Evolutionary conservation across 2,113 vertebrate species (phyloP).

Genomic region (Thalassarche chlororhynchos): DNA sequence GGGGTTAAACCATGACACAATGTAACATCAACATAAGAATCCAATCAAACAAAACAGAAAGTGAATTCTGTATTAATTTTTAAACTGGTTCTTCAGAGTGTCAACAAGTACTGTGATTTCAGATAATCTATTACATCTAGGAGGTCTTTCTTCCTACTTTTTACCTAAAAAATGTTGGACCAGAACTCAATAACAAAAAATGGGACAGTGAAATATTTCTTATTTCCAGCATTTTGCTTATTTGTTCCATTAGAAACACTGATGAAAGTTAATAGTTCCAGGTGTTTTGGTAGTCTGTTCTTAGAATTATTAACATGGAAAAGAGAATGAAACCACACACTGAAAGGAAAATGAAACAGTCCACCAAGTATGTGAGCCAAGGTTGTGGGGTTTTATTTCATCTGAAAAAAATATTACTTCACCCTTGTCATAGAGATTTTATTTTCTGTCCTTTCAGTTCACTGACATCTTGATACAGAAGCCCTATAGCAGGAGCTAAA

Average conservation of each 20-base stretch:
- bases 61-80: not conserved
- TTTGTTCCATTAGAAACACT: not conserved
- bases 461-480: not conserved
- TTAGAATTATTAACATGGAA: not conserved
- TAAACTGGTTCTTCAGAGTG: not conserved
- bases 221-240: not conserved
- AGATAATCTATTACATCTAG: not conserved
- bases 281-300: not conserved
- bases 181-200: not conserved
- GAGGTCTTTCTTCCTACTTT: not conserved
- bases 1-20: too few species aligned
- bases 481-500: not conserved
- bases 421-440: not conserved
- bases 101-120: not conserved
- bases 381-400: not conserved
- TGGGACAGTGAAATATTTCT: not conserved
- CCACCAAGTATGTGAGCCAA: not conserved
- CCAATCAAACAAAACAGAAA: not conserved
- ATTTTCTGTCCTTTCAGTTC: not conserved
- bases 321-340: not conserved
- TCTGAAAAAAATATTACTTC: not conserved
- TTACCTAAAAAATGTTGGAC: not conserved
- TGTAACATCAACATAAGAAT: not conserved
- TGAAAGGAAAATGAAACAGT: not conserved
- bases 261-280: not conserved